Evolutionary conservation across 2,797 vertebrate species (phyloP), one percentile per base, ranked within the genome.

Genomic region (Sebastes melanostomus): DNA sequence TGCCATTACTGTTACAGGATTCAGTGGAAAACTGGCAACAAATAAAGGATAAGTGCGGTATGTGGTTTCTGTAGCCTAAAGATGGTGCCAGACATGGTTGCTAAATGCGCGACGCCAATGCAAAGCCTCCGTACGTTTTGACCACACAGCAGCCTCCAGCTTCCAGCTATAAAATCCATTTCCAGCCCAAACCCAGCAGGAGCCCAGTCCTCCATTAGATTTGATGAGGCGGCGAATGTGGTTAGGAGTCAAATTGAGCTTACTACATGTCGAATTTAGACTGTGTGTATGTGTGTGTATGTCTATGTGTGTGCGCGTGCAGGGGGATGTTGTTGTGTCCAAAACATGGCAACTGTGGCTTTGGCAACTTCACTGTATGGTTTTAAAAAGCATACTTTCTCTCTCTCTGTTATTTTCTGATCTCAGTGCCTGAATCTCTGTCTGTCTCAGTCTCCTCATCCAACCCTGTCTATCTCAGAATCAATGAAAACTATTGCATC

Each of bases 281-380:
- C 7, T 36, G 1, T 34, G 34, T 32, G 30, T 32, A 32, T 77
- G 76, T 55, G 55, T 46, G 22, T 20, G 42, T 16, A 16, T 71
- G 67, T 77, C 24, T 72, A 61, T 55, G 75, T 61, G 36, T 59
- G 36, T 77, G 77, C 46, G 56, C 34, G 46, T 27, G 42, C 11
- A 11, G 27, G 8, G 7, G 24, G 24, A 63, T 81, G 66, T 5
- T 73, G 14, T 81, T 81, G 59, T 78, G 4, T 67, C 67, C 18
- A 55, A 36, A 70, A 71, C 55, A 77, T 61, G 70, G 73, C 16
- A 71, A 70, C 78, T 36, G 80, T 75, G 72, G 63, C 32, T 82
- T 75, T 82, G 79, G 82, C 75, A 54, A 2, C 70, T 20, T 16
- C 1, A 54, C 30, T 18, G 36, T 20, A 11, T 12, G 72, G 12